Percentiles rank a stretch among this genome's conserved stretches.
phyloP scores from a whole-genome alignment of 2,113 vertebrate genomes.

The Nesoenas mayeri region DNA sequence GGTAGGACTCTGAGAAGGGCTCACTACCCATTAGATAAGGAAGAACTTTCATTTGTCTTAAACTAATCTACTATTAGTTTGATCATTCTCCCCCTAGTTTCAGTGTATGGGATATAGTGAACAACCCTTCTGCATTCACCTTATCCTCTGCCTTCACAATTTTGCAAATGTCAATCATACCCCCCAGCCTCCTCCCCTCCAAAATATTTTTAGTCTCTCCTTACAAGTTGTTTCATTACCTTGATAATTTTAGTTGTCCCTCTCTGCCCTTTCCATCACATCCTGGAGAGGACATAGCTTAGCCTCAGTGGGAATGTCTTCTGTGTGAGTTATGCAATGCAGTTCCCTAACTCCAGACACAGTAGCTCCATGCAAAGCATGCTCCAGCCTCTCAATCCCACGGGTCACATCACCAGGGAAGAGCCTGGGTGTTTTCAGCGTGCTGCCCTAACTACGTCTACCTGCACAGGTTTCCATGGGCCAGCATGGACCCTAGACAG shows the following conservation, averaged over 20 bases:
- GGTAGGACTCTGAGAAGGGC: neutral
- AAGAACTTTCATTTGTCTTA: neutral
- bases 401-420: neutral
- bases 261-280: neutral
- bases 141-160: neutral
- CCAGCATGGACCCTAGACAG: neutral
- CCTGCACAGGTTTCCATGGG: neutral
- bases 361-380: rapidly evolving
- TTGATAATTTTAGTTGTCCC: neutral
- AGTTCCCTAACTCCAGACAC: neutral
- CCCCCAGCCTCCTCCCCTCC: neutral
- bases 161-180: neutral
- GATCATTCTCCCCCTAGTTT: neutral
- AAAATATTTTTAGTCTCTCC: neutral
- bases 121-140: neutral
- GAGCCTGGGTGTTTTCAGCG: neutral
- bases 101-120: neutral
- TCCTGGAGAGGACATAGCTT: neutral
- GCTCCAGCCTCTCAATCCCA: neutral
- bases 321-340: rapidly evolving
- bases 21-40: rapidly evolving
- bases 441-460: neutral
- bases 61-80: neutral
- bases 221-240: neutral
- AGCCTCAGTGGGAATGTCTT: neutral